phyloP scores from a whole-genome alignment of 1,140 invertebrate genomes.

The Dendrolimus kikuchii region DNA sequence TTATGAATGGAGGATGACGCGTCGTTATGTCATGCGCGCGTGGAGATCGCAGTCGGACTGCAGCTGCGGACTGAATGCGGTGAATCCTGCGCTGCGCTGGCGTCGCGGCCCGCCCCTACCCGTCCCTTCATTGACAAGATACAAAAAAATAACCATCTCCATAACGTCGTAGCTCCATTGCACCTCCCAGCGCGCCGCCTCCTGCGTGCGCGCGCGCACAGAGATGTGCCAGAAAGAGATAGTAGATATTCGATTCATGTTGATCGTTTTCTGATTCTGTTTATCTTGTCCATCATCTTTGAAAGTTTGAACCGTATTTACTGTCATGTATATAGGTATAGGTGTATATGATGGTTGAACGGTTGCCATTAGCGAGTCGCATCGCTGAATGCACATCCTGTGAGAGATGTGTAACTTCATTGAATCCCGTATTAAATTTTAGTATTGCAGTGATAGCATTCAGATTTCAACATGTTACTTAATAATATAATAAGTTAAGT shows the following conservation, averaged over 20 bases:
- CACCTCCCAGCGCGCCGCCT: slow-evolving; percentile 53
- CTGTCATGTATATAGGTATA: slow-evolving; percentile 33
- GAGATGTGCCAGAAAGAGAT: slow-evolving; percentile 37
- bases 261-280: slow-evolving; percentile 33
- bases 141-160: slow-evolving; percentile 63
- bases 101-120: slow-evolving; percentile 43
- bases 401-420: slow-evolving; percentile 17
- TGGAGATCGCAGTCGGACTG: slow-evolving; percentile 33
- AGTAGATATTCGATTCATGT: slow-evolving; percentile 22
- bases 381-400: slow-evolving; percentile 42
- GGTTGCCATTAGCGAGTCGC: slow-evolving; percentile 50
- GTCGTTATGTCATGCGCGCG: slow-evolving; percentile 28
- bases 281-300: slow-evolving; percentile 63
- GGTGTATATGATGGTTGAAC: slow-evolving; percentile 25
- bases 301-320: slow-evolving; percentile 33
- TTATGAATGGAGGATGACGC: slow-evolving; percentile 5
- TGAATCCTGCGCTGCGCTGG: slow-evolving; percentile 13
- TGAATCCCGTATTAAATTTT: slow-evolving; percentile 1
- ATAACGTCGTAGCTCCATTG: slow-evolving; percentile 26
- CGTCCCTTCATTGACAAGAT: slow-evolving; percentile 67
- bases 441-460: not conserved
- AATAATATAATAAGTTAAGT: not conserved
- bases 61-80: slow-evolving; percentile 28
- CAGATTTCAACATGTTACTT: not conserved
- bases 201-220: slow-evolving; percentile 21